These are phyloP conservation scores for Disparrhopalites patrizii DNA, from an alignment of 2,888 invertebrate genomes.

Conservation along the genomic window DNA sequence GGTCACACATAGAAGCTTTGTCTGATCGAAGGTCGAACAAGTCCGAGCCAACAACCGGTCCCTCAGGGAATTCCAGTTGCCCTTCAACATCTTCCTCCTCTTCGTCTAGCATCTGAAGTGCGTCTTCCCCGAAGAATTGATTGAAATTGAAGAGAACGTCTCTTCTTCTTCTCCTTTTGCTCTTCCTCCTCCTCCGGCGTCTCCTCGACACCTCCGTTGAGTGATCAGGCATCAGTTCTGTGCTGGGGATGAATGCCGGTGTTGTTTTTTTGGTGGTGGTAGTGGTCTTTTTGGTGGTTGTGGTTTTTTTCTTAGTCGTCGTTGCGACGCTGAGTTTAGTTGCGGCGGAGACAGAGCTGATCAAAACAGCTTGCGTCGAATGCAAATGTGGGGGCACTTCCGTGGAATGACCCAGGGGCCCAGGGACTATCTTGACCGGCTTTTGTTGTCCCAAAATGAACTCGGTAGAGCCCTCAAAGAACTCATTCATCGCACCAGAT, in stretches of 20 bases:
- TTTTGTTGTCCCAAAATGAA: too few species aligned
- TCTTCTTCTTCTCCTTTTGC: not conserved
- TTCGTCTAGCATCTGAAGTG: not conserved
- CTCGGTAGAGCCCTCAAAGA: too few species aligned
- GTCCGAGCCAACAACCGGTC: not conserved
- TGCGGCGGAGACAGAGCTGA: too few species aligned
- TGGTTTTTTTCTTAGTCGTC: not conserved
- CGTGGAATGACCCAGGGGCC: too few species aligned
- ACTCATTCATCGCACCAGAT: too few species aligned
- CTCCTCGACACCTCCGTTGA: not conserved
- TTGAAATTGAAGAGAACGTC: slow-evolving; percentile 7
- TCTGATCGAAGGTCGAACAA: slow-evolving; percentile 14
- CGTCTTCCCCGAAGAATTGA: slow-evolving; percentile 7
- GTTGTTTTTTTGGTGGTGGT: not conserved
- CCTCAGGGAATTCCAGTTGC: not conserved
- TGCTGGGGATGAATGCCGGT: not conserved
- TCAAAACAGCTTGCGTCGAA: too few species aligned
- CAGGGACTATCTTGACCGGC: too few species aligned
- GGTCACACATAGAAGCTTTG: slow-evolving; percentile 20
- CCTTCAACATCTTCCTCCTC: not conserved
- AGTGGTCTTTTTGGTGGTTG: not conserved
- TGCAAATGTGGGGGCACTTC: too few species aligned
- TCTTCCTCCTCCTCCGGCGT: not conserved
- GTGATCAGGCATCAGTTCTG: not conserved
- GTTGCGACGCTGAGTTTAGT: too few species aligned